Conservation (phyloP, 2,888 invertebrate species). For the Cryptocephalus moraei region DNA sequence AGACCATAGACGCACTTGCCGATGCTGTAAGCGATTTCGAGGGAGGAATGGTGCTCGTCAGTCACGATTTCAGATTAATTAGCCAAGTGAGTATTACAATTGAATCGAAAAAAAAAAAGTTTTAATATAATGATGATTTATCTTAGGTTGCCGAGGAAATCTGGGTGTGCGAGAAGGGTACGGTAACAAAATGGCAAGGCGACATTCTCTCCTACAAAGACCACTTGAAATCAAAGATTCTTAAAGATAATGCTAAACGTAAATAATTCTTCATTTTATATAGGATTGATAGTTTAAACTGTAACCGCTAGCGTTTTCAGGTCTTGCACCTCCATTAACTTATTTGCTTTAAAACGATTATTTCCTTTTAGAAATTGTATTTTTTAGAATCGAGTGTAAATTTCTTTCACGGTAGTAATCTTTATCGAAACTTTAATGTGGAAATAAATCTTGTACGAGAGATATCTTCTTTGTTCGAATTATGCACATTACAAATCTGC, state of each 20-base stretch:
- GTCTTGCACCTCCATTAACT: too few relatives aligned
- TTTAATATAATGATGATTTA: background rate
- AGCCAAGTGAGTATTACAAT: constrained; percentile 64
- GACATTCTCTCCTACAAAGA: constrained; percentile 95
- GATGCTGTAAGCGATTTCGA: constrained; percentile 97
- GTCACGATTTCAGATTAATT: constrained; percentile 98
- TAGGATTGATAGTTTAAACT: background rate
- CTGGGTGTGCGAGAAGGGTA: constrained; percentile 96
- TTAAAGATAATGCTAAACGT: constrained; percentile 54
- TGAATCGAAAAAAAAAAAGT: background rate
- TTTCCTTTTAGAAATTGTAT: too few relatives aligned
- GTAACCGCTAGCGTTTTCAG: too few relatives aligned
- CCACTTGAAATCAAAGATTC: constrained; percentile 78
- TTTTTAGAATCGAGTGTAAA: too few relatives aligned
- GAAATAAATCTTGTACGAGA: too few relatives aligned
- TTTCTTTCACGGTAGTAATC: too few relatives aligned
- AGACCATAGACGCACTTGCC: constrained; percentile 95
- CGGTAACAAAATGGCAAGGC: constrained; percentile 94
- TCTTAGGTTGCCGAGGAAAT: constrained; percentile 94
- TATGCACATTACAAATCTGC: too few relatives aligned
- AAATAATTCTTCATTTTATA: constrained; percentile 25
- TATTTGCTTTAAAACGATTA: too few relatives aligned
- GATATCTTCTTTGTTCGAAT: too few relatives aligned
- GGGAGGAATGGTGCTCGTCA: constrained; percentile 97
- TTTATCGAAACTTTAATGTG: too few relatives aligned